A percentile compares a stretch with the other conserved stretches of the same genome.
Conservation (phyloP, 2,888 invertebrate species). For the Chymomyza caudatula region DNA sequence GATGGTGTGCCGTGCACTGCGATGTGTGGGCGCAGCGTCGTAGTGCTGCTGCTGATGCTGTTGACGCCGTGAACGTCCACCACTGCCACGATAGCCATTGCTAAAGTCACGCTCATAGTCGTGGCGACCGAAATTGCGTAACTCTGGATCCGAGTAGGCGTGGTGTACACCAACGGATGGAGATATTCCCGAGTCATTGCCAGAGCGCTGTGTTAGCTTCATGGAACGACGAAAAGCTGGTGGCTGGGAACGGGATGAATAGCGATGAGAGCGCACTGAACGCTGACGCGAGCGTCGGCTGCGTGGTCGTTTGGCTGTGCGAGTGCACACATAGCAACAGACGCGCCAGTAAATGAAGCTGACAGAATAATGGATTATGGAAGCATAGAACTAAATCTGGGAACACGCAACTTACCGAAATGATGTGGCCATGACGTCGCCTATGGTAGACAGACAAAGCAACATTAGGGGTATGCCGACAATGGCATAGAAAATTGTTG, state of each 20-base stretch:
- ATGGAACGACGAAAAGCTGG: constrained; percentile 80
- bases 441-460: constrained; percentile 94
- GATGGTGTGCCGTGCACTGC: constrained; percentile 53
- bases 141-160: constrained; percentile 86
- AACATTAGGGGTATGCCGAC: constrained; percentile 96
- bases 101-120: constrained; percentile 69
- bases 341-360: constrained; percentile 95
- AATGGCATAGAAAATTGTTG: constrained; percentile 97
- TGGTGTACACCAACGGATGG: constrained; percentile 80
- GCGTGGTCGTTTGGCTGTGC: constrained; percentile 82
- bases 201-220: constrained; percentile 81
- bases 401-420: constrained; percentile 81
- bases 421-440: constrained; percentile 95
- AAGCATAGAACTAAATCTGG: neutral
- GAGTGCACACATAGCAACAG: constrained; percentile 93
- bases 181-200: constrained; percentile 81
- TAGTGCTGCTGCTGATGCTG: constrained; percentile 49
- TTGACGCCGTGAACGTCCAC: constrained; percentile 41
- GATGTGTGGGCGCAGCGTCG: constrained; percentile 34
- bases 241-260: constrained; percentile 78
- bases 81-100: constrained; percentile 42
- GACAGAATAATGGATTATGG: constrained; percentile 20
- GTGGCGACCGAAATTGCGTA: constrained; percentile 70
- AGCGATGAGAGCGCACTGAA: constrained; percentile 59
- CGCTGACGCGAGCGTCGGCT: constrained; percentile 58